A percentile compares a stretch with the other conserved stretches of the same genome.
Evolutionary conservation across 2,113 vertebrate genomes (phyloP).

Genomic region (Gulo gulo): DNA sequence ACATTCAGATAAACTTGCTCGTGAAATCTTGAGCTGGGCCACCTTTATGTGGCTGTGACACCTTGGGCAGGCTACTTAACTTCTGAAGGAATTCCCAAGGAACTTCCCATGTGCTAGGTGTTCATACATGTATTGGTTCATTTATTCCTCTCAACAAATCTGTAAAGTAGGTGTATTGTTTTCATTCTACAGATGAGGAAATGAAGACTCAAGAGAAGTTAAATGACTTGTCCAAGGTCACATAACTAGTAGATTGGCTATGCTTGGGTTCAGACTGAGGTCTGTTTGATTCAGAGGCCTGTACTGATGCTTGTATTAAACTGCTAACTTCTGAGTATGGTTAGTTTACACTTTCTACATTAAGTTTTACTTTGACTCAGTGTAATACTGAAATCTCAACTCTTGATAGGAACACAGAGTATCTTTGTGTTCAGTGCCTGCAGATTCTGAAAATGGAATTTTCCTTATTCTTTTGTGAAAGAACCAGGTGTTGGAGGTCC

Average conservation of each 20-base stretch:
- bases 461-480: not conserved
- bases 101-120: not conserved
- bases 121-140: not conserved
- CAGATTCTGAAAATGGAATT: slow-evolving; percentile 28
- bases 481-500: not conserved
- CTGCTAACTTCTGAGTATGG: not conserved
- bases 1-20: not conserved
- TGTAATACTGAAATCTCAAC: not conserved
- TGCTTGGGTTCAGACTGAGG: slow-evolving; percentile 10
- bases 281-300: slow-evolving; percentile 1
- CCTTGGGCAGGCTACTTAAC: slow-evolving; percentile 41
- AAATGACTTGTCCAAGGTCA: slow-evolving; percentile 44
- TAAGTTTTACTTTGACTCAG: not conserved
- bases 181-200: slow-evolving; percentile 54
- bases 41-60: not conserved
- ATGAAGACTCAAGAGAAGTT: slow-evolving; percentile 45
- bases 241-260: not conserved
- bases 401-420: not conserved
- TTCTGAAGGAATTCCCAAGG: not conserved
- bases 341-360: not conserved
- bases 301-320: not conserved
- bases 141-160: not conserved
- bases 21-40: not conserved
- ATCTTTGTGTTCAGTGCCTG: not conserved
- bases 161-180: not conserved